Evolutionary conservation across 2,888 invertebrate genomes (phyloP).

Genomic region (Lepidonotus clava): DNA sequence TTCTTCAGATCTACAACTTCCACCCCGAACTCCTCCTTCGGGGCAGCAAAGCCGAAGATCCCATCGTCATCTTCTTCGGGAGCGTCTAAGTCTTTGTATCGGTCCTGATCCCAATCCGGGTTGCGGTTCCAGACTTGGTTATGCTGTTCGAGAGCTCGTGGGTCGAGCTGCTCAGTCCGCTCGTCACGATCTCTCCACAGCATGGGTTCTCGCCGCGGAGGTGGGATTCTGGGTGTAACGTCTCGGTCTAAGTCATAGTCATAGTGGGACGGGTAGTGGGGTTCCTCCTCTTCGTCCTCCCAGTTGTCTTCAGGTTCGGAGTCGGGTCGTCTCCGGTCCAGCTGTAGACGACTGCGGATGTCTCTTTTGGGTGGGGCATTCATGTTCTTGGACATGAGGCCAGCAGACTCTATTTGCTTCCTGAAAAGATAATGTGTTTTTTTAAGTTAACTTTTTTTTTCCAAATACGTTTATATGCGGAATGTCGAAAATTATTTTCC

Average conservation of each 20-base stretch:
- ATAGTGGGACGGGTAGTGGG: background rate
- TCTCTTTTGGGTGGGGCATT: background rate
- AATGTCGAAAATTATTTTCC: too few species aligned
- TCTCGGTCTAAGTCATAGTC: background rate
- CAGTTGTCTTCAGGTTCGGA: background rate
- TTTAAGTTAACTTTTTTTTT: too few species aligned
- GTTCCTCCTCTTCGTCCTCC: background rate
- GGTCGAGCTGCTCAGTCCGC: background rate
- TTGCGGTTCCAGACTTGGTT: background rate
- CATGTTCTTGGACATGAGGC: background rate
- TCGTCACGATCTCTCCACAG: conserved; percentile 10
- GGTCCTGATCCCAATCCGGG: conserved; percentile 43
- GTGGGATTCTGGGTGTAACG: background rate
- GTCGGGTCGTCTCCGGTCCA: background rate
- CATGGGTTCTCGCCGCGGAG: conserved; percentile 5
- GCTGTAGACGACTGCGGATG: conserved; percentile 40
- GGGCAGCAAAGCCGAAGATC: background rate
- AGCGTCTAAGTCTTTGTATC: conserved; percentile 21
- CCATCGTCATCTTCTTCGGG: background rate
- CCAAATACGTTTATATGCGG: too few species aligned
- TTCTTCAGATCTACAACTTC: conserved; percentile 12
- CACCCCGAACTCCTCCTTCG: conserved; percentile 38
- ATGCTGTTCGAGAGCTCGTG: conserved; percentile 9
- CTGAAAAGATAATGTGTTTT: too few species aligned
- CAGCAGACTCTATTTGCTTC: background rate